phyloP scores from a whole-genome alignment of 2,113 vertebrate genomes.

The Cromileptes altivelis region DNA sequence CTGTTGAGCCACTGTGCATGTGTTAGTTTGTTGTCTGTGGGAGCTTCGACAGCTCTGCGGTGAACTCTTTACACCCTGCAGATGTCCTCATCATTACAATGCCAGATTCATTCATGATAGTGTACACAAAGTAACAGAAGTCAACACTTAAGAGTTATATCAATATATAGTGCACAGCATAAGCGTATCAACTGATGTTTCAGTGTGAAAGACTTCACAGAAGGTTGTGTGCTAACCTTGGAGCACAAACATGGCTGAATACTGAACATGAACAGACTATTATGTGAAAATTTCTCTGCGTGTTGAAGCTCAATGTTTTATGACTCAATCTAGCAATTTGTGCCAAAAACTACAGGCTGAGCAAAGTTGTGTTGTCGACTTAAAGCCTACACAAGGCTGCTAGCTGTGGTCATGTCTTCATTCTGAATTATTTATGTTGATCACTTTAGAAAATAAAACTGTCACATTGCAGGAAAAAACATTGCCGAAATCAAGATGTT shows the following conservation, averaged over 20 bases:
- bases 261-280: background rate
- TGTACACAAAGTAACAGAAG: background rate
- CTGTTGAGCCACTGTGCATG: background rate
- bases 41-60: background rate
- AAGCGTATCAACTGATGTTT: background rate
- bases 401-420: background rate
- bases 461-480: background rate
- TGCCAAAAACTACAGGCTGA: background rate
- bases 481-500: background rate
- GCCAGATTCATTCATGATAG: slow-evolving; percentile 1
- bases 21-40: background rate
- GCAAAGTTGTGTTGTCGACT: background rate
- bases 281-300: background rate
- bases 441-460: background rate
- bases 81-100: slow-evolving; percentile 4
- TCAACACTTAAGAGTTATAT: background rate
- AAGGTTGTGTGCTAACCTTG: background rate
- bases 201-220: background rate
- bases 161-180: background rate
- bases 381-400: background rate
- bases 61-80: background rate
- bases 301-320: background rate
- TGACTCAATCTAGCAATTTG: background rate
- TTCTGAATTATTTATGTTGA: slow-evolving; percentile 6
- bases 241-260: background rate